Base-by-base conservation (phyloP, 2,888 invertebrate genomes). In the Lysandra bellargus region DNA sequence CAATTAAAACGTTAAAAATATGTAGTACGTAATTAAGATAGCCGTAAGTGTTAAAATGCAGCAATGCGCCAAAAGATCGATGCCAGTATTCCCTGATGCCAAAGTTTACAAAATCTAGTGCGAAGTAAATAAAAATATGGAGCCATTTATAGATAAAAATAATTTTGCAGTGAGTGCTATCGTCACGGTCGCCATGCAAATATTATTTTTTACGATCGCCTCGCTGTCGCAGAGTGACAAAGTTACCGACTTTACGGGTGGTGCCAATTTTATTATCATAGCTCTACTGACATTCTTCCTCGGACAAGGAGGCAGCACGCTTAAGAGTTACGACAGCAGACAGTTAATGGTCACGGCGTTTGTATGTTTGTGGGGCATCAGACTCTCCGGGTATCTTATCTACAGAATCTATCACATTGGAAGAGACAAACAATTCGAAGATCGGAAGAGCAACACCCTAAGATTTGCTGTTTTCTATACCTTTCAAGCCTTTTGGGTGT, bases 401-500 rank as follows among this genome's bases (percentile, higher is more conserved):
- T 98, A 98, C 89, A 95, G 98, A 84, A 98, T 98, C 82, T 95
- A 98, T 81, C 98, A 98, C 91, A 97, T 98, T 83, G 98, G 98
- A 30, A 96, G 98, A 85, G 98, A 98, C 89, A 98, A 98, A 84
- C 96, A 98, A 86, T 98, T 98, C 87, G 98, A 98, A 87, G 98
- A 98, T 88, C 97, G 97, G 80, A 96, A 97, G 83, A 97, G 98
- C 84, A 98, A 98, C 87, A 96, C 97, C 30, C 96, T 98, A 79
- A 95, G 98, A 84, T 98, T 98, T 88, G 98, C 98, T n/a, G 97
- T 98, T 5, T 98, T 98, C 89, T 99, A 98, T 96, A 98, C 98
- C 0, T 98, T 98, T 90, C 93, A 98, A 97, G 98, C 98, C 30
- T 95, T 98, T 40, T 99, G 98, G 98, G 98, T 98, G 64, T 98